phyloP scores from a whole-genome alignment of 2,113 vertebrate genomes.

The Muntiacus muntjak region DNA sequence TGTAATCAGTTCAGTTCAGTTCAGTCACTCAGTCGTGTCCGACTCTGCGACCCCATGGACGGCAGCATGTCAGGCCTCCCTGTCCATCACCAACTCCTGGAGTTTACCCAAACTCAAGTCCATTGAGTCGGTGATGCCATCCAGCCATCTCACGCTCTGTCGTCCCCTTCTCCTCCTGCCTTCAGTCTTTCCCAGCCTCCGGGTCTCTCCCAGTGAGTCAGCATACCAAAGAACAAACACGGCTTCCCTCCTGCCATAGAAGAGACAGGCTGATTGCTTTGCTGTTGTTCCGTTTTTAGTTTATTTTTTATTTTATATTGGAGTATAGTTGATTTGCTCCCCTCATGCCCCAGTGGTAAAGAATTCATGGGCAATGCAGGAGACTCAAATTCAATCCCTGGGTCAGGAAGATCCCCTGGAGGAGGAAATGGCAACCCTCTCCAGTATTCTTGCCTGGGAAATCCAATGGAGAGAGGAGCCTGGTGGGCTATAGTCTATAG shows the following conservation, averaged over 20 bases:
- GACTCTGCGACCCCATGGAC: background rate
- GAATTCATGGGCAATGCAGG: background rate
- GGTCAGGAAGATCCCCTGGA: background rate
- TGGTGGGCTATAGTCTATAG: background rate
- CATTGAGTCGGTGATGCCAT: background rate
- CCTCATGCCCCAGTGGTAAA: background rate
- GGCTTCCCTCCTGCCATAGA: background rate
- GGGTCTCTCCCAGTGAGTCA: background rate
- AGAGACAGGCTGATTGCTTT: background rate
- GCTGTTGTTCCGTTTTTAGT: background rate
- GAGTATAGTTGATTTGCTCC: background rate
- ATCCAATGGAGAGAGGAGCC: background rate
- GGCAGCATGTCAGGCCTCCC: background rate
- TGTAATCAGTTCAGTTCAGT: background rate
- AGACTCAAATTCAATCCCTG: background rate
- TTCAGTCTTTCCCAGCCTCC: background rate
- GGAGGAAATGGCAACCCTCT: background rate
- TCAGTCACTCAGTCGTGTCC: rapidly evolving
- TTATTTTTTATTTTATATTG: background rate
- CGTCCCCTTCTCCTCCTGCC: background rate
- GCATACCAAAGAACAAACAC: background rate
- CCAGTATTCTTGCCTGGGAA: background rate
- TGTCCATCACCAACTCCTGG: background rate
- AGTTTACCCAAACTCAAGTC: background rate
- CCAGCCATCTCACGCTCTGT: background rate